A percentile compares a stretch with the other conserved stretches of the same genome.
These are phyloP conservation scores for Teleogryllus occipitalis DNA, from an alignment of 1,140 invertebrate species.

Conservation along the genomic window DNA sequence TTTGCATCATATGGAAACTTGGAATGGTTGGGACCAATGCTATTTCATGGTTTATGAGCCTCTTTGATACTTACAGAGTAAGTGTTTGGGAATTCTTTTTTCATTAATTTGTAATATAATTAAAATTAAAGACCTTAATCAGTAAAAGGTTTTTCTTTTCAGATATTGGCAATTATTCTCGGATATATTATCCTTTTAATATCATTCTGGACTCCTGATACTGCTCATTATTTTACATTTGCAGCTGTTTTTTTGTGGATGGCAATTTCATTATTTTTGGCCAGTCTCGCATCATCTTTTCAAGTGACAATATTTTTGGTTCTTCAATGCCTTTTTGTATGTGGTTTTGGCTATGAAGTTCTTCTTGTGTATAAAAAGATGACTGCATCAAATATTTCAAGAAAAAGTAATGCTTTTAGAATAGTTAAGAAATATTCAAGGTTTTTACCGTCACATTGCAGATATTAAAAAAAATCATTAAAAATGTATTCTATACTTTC, in stretches of 20 bases:
- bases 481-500: no score
- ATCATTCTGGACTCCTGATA: not conserved
- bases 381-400: no score
- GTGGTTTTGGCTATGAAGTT: not conserved
- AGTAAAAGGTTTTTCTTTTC: not conserved
- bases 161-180: not conserved
- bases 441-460: no score
- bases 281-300: not conserved
- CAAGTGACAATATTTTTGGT: not conserved
- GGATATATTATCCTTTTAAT: not conserved
- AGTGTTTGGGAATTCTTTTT: constrained; percentile 7
- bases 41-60: constrained; percentile 38
- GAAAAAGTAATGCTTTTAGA: no score
- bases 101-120: not conserved
- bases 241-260: not conserved
- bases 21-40: constrained; percentile 34
- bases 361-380: not conserved
- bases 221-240: not conserved
- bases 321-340: not conserved
- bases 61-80: constrained; percentile 41
- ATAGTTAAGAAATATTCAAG: no score
- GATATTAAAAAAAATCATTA: no score
- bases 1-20: constrained; percentile 39
- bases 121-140: not conserved
- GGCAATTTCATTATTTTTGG: not conserved